Evolutionary conservation across 2,113 vertebrate genomes (phyloP), one percentile per base, ranked within the genome.

Genomic region (Leptosomus discolor): DNA sequence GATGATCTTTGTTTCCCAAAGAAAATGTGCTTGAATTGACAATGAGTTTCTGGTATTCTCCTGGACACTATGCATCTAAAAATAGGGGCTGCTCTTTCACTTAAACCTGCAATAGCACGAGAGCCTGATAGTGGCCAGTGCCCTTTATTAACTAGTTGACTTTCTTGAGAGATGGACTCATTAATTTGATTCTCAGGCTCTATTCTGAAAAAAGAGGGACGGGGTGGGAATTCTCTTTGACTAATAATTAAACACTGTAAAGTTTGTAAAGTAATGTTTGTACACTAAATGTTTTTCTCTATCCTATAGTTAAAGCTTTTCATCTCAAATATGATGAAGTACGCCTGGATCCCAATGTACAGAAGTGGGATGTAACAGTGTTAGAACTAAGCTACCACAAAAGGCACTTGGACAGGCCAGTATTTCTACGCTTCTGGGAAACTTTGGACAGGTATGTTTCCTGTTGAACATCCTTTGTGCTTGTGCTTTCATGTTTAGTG

Each of bases 281-380:
- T 60, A 67, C 17, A 39, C 65, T 85, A 45, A 96, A 20, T 27
- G 14, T 68, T 90, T 65, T 60, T 50, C 37, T 53, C 43, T 43
- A 51, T 81, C 46, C 45, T 96, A 17, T 92, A 99, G 99, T 99
- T 98, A 99, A 99, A 99, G 99, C 99, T 91, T 99, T 99, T 97
- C 99, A 99, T 97, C 98, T 99, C 92, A 99, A 99, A 65, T 99
- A 99, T 6, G 99, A 99, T 32, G 99, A 99, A 96, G 99, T 99
- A 51, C 99, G 99, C 88, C 98, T 98, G 36, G 99, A 99, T 97
- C 99, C 99, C 85, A 99, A 99, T 14, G 99, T 99, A 80, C 99
- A 99, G 98, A 99, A 99, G 85, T 99, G 99, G 99, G 99, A 99
- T 46, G 99, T 99, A 20, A 99, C 99, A 39, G 98, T 99, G 81